These are phyloP conservation scores for Aspidiotus rigidus DNA, from an alignment of 2,888 invertebrate genomes.

Conservation along the genomic window DNA sequence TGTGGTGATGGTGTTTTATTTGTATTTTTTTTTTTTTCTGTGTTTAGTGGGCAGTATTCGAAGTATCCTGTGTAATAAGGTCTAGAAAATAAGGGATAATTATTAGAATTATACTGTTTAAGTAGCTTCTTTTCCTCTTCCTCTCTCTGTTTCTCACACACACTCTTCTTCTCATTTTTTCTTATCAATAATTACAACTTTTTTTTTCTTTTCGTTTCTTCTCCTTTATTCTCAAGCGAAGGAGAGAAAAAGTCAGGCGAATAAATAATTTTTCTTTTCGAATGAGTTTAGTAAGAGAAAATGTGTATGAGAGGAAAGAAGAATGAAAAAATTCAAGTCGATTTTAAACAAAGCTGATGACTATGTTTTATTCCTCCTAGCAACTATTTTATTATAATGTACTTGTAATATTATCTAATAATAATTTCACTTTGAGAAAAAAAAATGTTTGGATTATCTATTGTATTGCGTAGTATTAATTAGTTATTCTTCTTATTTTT, in stretches of 20 bases:
- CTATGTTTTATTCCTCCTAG: conserved; percentile 32
- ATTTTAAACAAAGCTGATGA: conserved; percentile 13
- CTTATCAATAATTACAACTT: neutral
- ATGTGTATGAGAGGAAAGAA: conserved; percentile 22
- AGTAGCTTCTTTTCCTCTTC: conserved; percentile 16
- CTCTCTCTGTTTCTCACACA: neutral
- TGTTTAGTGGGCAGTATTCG: conserved; percentile 32
- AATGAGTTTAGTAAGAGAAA: conserved; percentile 21
- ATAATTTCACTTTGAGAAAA: conserved; percentile 12
- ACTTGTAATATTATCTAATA: conserved; percentile 10
- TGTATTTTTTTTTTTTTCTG: conserved; percentile 18
- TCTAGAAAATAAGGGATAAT: conserved; percentile 15
- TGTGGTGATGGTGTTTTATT: conserved; percentile 32
- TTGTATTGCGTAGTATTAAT: conserved; percentile 28
- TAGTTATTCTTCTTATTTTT: conserved; percentile 8
- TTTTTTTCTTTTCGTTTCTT: conserved; percentile 6
- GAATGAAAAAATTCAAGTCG: conserved; percentile 28
- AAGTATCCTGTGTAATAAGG: conserved; percentile 26
- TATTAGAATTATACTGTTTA: conserved; percentile 22
- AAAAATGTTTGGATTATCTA: conserved; percentile 27
- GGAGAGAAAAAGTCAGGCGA: too few species aligned
- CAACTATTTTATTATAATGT: conserved; percentile 26
- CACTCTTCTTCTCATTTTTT: too few species aligned
- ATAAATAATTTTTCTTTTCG: conserved; percentile 6
- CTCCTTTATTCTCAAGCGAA: neutral